Evolutionary conservation across 1,140 invertebrate species (phyloP), one percentile per base, ranked within the genome.

Genomic region (Cephus cinctus): DNA sequence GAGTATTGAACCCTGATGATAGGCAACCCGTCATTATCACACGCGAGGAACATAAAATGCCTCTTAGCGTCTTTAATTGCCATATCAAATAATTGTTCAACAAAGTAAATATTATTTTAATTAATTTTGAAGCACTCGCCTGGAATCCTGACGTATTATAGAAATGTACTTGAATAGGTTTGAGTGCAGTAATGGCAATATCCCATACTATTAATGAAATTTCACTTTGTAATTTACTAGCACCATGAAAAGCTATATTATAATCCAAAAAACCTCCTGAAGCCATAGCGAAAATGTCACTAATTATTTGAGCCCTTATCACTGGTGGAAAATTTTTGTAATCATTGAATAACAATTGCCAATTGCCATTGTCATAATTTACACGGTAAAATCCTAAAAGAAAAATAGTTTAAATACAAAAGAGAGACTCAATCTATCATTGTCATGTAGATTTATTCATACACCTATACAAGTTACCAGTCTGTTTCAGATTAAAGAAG

Each of bases 341-440:
- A 3, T 48, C 52, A 18, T 48, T 50, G 2, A 27, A 16, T 15
- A 63, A 20, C 8, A 57, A 16, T 15, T 67, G 50, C 82, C 82
- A 83, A 20, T 71, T 76, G 3, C 53, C 50, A 3, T 57, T 36
- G 31, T 81, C 79, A 59, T 83, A 83, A 51, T 81, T 80, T 3
- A 83, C 80, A 35, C 80, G 62, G 59, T 81, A 83, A 48, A 78
- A 79, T 3, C 80, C 81, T 48, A 22, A 15, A 20, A 15, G 25
- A 6, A 39, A 16, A 9, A 15, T 41, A 19, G 4, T 19, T 20
- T 47, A 41, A 20, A 5, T 9, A 47, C 11, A 38, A 19, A 44
- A 32, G 2, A 38, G 35, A 15, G 35, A 2, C 11, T n/a, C 15
- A 16, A 4, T n/a, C 2, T 16, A 38, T 8, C 8, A 9, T 2